These are phyloP conservation scores for Smittia aterrima DNA, from an alignment of 2,888 invertebrate species.

Conservation along the genomic window DNA sequence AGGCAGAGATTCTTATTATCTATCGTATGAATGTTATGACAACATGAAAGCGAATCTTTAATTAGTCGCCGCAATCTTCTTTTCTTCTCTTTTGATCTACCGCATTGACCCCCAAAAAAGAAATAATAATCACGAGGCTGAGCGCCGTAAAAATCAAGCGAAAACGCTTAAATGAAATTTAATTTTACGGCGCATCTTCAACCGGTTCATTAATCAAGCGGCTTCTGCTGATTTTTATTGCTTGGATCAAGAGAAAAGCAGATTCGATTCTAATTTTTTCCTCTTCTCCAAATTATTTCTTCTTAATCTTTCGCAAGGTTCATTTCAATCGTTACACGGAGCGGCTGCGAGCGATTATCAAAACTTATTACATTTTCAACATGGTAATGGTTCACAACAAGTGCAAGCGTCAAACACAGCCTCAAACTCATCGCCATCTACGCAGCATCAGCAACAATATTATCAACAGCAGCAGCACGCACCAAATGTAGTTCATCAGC, in stretches of 20 bases:
- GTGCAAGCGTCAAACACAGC: slow-evolving; percentile 22
- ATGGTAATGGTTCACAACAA: slow-evolving; percentile 27
- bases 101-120: background rate
- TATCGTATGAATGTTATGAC: too few species aligned
- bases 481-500: background rate
- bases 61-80: background rate
- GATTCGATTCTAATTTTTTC: background rate
- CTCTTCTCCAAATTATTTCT: background rate
- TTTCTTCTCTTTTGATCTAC: background rate
- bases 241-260: background rate
- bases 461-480: background rate
- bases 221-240: background rate
- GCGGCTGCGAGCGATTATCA: slow-evolving; percentile 33
- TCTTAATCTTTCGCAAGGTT: slow-evolving; percentile 23
- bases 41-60: too few species aligned
- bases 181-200: background rate
- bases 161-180: background rate
- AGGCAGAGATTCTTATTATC: too few species aligned
- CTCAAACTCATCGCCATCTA: slow-evolving; percentile 29
- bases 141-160: too few species aligned
- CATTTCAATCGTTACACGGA: slow-evolving; percentile 40
- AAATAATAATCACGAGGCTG: too few species aligned
- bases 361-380: slow-evolving; percentile 40
- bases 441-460: slow-evolving; percentile 19
- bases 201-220: background rate